A percentile compares a stretch with the other conserved stretches of the same genome.
Evolutionary conservation across 2,113 vertebrate species (phyloP).

Genomic region (Corythornis madagascariensis): DNA sequence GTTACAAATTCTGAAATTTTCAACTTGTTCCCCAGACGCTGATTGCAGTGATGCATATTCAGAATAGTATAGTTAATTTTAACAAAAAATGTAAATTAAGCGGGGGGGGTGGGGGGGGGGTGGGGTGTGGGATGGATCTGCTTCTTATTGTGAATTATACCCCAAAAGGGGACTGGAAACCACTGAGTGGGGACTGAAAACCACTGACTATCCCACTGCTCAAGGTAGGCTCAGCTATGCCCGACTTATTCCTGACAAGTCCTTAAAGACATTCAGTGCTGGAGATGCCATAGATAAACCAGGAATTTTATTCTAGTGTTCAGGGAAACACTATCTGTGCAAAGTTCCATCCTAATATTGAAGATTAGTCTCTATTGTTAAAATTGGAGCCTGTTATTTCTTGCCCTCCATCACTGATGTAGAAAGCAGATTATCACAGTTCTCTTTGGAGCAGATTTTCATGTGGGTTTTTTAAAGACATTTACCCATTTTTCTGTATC

Average conservation of each 20-base stretch:
- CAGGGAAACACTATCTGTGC: not conserved
- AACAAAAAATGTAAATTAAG: slow-evolving; percentile 21
- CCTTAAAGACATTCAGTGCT: not conserved
- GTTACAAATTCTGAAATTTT: slow-evolving; percentile 14
- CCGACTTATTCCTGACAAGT: not conserved
- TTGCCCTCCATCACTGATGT: not conserved
- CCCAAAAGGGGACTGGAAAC: not conserved
- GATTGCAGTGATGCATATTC: not conserved
- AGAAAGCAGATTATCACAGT: not conserved
- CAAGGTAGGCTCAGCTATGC: not conserved
- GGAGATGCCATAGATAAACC: not conserved
- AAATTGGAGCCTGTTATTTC: not conserved
- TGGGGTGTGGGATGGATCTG: not conserved
- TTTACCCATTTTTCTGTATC: not conserved
- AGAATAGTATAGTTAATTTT: slow-evolving; percentile 25
- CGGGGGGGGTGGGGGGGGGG: no score
- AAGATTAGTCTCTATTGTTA: not conserved
- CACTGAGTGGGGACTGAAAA: not conserved
- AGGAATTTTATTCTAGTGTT: not conserved
- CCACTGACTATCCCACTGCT: not conserved
- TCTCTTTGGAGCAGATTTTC: not conserved
- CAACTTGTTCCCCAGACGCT: not conserved
- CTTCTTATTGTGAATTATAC: not conserved
- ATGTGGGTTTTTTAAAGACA: not conserved
- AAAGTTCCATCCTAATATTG: not conserved